Evolutionary conservation across 2,888 invertebrate species (phyloP).

Genomic region (Pyrocoelia pectoralis): DNA sequence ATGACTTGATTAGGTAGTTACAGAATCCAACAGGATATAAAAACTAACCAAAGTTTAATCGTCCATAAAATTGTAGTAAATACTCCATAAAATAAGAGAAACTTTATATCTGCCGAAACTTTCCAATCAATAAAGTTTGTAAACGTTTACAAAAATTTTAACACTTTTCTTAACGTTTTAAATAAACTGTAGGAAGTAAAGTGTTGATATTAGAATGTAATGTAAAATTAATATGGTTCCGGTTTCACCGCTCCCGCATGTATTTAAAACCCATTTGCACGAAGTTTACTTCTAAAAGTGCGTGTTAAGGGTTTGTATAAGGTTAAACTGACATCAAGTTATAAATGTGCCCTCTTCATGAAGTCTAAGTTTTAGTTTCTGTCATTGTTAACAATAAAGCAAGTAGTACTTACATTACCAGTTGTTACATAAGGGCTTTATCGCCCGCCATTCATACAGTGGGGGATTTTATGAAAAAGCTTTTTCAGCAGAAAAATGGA

Average conservation of each 20-base stretch:
- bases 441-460: neutral
- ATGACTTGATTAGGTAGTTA: constrained; percentile 15
- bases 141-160: constrained; percentile 9
- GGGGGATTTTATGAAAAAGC: neutral
- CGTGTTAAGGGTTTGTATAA: constrained; percentile 30
- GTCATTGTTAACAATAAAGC: constrained; percentile 1
- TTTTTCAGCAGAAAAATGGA: neutral
- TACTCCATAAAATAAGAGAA: constrained; percentile 39
- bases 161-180: neutral
- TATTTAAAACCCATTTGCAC: constrained; percentile 42
- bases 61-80: constrained; percentile 41
- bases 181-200: constrained; percentile 11
- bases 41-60: constrained; percentile 38
- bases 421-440: neutral
- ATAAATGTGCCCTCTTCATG: constrained; percentile 27
- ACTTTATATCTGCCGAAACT: constrained; percentile 25
- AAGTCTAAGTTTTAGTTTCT: constrained; percentile 19
- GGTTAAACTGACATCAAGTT: constrained; percentile 25
- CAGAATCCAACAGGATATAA: constrained; percentile 22
- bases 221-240: constrained; percentile 29
- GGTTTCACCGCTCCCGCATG: constrained; percentile 28
- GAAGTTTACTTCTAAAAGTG: constrained; percentile 25
- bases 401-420: neutral
- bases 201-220: constrained; percentile 24
- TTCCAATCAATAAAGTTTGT: constrained; percentile 26